phyloP scores from a whole-genome alignment of 2,797 vertebrate species.

The Coendou prehensilis region DNA sequence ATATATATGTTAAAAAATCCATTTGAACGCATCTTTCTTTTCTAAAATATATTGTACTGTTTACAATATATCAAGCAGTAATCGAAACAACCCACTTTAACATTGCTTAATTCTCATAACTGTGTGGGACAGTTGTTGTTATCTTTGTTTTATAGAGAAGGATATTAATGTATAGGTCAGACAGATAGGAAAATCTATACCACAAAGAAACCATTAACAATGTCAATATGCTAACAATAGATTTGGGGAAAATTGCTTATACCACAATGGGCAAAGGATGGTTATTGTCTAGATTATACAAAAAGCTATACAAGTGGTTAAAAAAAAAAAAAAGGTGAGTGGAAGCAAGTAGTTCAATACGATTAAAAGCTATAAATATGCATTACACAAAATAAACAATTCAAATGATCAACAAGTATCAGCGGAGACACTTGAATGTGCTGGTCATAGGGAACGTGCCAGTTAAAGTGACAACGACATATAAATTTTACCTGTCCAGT shows the following conservation, averaged over 20 bases:
- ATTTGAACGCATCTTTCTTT: not conserved
- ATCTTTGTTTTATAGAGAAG: not conserved
- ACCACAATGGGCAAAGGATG: not conserved
- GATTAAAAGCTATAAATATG: not conserved
- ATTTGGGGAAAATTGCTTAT: not conserved
- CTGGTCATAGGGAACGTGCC: not conserved
- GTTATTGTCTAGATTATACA: not conserved
- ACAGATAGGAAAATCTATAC: not conserved
- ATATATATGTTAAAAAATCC: not conserved
- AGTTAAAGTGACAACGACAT: not conserved
- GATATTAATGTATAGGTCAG: not conserved
- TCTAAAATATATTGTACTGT: not conserved
- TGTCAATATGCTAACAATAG: not conserved
- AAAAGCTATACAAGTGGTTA: not conserved
- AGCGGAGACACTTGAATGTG: not conserved
- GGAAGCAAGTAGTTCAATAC: not conserved
- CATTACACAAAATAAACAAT: not conserved
- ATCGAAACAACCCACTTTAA: not conserved
- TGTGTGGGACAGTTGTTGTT: not conserved
- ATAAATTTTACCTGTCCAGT: not conserved
- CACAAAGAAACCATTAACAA: conserved; percentile 11
- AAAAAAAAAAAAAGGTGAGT: not conserved
- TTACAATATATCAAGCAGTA: not conserved
- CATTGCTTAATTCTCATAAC: not conserved
- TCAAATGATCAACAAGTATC: not conserved